Percentiles rank a stretch among this genome's conserved stretches.
phyloP scores from a whole-genome alignment of 2,888 invertebrate species.

The Petrophora chlorosata region DNA sequence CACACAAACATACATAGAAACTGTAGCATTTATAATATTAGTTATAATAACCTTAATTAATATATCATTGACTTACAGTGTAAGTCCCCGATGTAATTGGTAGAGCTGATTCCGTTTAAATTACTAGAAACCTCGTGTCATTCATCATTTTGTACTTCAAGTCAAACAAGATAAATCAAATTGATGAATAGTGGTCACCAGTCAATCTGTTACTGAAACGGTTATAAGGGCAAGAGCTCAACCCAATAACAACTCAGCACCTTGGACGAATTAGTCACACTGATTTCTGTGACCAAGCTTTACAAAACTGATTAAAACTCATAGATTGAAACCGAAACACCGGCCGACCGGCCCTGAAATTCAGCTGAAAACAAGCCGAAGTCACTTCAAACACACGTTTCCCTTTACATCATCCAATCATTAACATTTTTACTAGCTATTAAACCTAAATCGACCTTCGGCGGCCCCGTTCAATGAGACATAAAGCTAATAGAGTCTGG shows the following conservation, averaged over 20 bases:
- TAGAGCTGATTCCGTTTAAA: too few species aligned
- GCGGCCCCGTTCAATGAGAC: slow-evolving; percentile 55
- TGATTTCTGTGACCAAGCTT: slow-evolving; percentile 22
- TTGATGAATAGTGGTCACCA: slow-evolving; percentile 6
- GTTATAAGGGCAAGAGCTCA: slow-evolving; percentile 7
- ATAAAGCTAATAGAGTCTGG: slow-evolving; percentile 57
- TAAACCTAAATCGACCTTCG: slow-evolving; percentile 47
- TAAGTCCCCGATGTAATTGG: too few species aligned
- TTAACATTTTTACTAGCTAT: slow-evolving; percentile 45
- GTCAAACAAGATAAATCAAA: slow-evolving; percentile 13
- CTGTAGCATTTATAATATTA: too few species aligned
- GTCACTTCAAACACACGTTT: slow-evolving; percentile 33
- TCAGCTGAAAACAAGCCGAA: neutral
- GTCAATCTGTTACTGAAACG: neutral
- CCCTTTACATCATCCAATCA: slow-evolving; percentile 38
- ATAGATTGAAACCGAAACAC: neutral
- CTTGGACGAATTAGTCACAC: slow-evolving; percentile 16
- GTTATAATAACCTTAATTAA: too few species aligned
- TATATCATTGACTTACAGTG: too few species aligned
- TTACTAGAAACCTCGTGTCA: too few species aligned
- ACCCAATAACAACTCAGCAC: slow-evolving; percentile 13
- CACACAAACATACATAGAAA: too few species aligned
- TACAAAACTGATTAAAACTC: neutral
- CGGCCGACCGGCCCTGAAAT: neutral
- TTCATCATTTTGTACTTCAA: too few species aligned